Conservation (phyloP, 1,140 invertebrate species). For the Antheraea mylitta region DNA sequence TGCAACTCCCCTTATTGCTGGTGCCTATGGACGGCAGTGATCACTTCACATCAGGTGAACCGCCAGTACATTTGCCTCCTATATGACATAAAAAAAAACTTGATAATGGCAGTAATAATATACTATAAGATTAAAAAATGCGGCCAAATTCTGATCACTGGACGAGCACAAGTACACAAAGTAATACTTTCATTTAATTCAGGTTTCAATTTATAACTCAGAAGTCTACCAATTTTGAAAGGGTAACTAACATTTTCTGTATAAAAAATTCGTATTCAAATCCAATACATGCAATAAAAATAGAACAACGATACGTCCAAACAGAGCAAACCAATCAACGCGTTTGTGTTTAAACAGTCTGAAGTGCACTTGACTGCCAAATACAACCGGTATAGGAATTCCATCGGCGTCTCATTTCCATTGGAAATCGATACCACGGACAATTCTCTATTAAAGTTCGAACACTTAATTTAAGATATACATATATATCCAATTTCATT, state of each 20-base stretch:
- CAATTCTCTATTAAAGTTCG: not conserved
- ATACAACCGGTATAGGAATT: not conserved
- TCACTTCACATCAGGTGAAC: too few relatives aligned
- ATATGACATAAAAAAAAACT: too few relatives aligned
- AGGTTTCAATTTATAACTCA: too few relatives aligned
- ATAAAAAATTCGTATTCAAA: not conserved
- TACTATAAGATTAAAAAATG: too few relatives aligned
- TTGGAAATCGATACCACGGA: not conserved
- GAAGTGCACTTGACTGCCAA: constrained; percentile 11
- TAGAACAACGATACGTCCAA: not conserved
- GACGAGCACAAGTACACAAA: too few relatives aligned
- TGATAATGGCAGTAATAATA: too few relatives aligned
- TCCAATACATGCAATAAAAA: not conserved
- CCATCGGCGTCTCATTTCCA: constrained; percentile 5
- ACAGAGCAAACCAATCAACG: constrained; percentile 7
- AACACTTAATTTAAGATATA: not conserved
- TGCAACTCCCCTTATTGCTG: too few relatives aligned
- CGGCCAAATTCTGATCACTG: too few relatives aligned
- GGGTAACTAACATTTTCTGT: not conserved
- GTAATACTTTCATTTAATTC: too few relatives aligned
- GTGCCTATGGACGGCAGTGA: too few relatives aligned
- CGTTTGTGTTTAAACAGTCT: constrained; percentile 6
- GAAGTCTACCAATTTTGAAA: too few relatives aligned
- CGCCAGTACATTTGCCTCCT: too few relatives aligned
- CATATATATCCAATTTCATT: not conserved